Base-by-base conservation (phyloP, 2,888 invertebrate genomes). In the Folsomia manolachei region DNA sequence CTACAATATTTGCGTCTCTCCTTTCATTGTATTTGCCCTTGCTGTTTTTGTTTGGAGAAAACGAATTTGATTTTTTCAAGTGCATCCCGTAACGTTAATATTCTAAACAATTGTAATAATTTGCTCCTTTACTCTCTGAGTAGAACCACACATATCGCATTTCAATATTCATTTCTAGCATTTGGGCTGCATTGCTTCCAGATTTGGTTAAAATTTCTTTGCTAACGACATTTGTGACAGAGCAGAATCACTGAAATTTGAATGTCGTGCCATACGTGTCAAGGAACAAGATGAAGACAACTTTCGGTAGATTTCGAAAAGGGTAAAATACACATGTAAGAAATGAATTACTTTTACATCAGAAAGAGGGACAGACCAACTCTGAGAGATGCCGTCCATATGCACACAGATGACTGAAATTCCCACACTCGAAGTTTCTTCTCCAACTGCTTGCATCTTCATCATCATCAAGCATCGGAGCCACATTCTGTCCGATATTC, bases 391-490 rank as follows among this genome's bases (percentile, higher is more conserved):
- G 73, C 68, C 64, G 73, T 71, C 64, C 56, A 64, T 73, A 67
- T 67, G 67, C 70, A 72, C 66, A 69, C 72, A 72, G 60, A 65
- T 65, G 71, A 70, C 73, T 67, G n/a, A 66, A 60, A 70, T 73
- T 73, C 73, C 73, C 73, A 73, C 73, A 73, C 73, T 73, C 63
- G 66, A 26, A 63, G 39, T 14, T 14, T 39, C 39, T 9, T 39
- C 39, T 39, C 14, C 39, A 39, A 9, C 39, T 9, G 39, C 39
- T 39, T 39, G 39, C n/a, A n/a, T 39, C 39, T 14, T 39, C 39
- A 39, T 39, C 39, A 39, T 39, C 39, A 39, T 39, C 39, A 14
- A 14, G 4, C 39, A 14, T 39, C 39, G 39, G 4, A 4, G 39
- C 39, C 39, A 14, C 7, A 39, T 39, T 14, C n/a, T n/a, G n/a